These are phyloP conservation scores for Heliconius erato DNA, from an alignment of 2,888 invertebrate species.

Conservation along the genomic window DNA sequence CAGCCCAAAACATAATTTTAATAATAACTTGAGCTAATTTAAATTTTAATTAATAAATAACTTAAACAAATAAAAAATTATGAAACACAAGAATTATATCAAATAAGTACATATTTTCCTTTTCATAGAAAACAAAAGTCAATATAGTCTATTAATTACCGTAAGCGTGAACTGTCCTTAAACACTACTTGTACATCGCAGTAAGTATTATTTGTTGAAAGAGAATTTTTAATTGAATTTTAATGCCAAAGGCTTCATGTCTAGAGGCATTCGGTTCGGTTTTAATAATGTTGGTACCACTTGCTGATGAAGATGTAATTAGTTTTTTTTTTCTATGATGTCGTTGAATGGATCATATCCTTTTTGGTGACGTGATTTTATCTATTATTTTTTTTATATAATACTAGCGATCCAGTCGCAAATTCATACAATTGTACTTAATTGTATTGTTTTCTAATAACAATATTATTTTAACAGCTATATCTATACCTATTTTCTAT, in stretches of 20 bases:
- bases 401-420: too few relatives aligned
- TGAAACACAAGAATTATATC: neutral
- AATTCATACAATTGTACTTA: too few relatives aligned
- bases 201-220: conserved; percentile 25
- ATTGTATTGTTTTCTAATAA: too few relatives aligned
- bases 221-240: conserved; percentile 22
- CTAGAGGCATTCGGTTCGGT: conserved; percentile 17
- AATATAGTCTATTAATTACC: conserved; percentile 6
- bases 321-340: conserved; percentile 9
- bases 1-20: too few relatives aligned
- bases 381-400: neutral
- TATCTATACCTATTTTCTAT: too few relatives aligned
- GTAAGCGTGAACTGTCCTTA: conserved; percentile 22
- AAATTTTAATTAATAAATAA: too few relatives aligned
- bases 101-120: neutral
- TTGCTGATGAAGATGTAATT: conserved; percentile 7
- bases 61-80: neutral
- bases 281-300: conserved; percentile 10
- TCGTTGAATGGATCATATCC: neutral
- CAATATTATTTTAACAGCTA: too few relatives aligned
- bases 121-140: neutral
- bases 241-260: conserved; percentile 20
- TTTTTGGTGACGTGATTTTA: neutral
- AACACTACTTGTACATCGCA: conserved; percentile 16
- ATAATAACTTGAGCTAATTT: too few relatives aligned